These are phyloP conservation scores for Callaeas wilsoni DNA, from an alignment of 2,113 vertebrate species.

Conservation along the genomic window DNA sequence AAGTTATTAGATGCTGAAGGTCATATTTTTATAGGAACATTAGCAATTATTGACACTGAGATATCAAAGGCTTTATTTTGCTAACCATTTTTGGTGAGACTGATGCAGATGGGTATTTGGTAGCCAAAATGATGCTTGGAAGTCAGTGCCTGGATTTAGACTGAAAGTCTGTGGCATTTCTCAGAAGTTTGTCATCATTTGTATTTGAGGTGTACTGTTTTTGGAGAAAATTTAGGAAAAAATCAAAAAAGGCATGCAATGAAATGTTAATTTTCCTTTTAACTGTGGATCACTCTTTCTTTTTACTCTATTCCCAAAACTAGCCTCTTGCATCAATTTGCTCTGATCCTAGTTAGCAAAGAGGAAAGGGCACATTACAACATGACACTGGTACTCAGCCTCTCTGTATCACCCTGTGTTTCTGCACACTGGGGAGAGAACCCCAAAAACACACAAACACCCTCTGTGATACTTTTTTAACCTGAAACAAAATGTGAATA, in stretches of 20 bases:
- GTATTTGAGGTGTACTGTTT: neutral
- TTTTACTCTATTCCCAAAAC: neutral
- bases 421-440: neutral
- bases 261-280: neutral
- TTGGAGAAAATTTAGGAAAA: neutral
- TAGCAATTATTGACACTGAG: neutral
- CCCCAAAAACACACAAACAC: neutral
- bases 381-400: neutral
- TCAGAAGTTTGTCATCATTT: neutral
- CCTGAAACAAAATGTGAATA: neutral
- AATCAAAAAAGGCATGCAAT: rapidly evolving
- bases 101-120: neutral
- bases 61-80: neutral
- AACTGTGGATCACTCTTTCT: no score
- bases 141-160: neutral
- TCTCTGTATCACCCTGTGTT: neutral
- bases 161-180: neutral
- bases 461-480: neutral
- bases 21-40: neutral
- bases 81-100: neutral
- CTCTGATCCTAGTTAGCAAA: neutral
- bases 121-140: neutral
- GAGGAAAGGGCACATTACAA: neutral
- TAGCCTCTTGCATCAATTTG: neutral
- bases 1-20: neutral